Evolutionary conservation across 2,888 invertebrate genomes (phyloP).

Genomic region (Pheosia gnoma): DNA sequence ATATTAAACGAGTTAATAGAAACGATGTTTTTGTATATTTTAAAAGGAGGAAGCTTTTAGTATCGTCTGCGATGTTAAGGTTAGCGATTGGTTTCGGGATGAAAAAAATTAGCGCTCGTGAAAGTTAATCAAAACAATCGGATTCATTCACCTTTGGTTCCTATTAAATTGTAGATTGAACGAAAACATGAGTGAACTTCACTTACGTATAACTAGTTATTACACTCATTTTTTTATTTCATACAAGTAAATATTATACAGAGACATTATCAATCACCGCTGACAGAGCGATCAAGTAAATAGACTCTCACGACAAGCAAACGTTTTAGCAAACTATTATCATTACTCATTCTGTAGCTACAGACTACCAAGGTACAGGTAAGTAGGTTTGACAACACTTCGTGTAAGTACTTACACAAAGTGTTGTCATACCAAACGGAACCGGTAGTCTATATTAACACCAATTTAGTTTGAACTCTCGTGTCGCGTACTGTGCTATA

Average conservation of each 20-base stretch:
- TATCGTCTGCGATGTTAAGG: slow-evolving; percentile 22
- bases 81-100: slow-evolving; percentile 17
- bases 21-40: slow-evolving; percentile 30
- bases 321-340: slow-evolving; percentile 36
- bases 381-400: slow-evolving; percentile 44
- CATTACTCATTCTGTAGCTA: slow-evolving; percentile 27
- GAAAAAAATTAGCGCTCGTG: slow-evolving; percentile 15
- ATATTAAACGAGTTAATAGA: slow-evolving; percentile 15
- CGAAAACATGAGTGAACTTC: not conserved
- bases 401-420: slow-evolving; percentile 38
- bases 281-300: slow-evolving; percentile 1
- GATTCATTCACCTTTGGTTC: slow-evolving; percentile 16
- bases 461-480: slow-evolving; percentile 50
- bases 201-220: too few species aligned
- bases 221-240: too few species aligned
- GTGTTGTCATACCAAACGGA: slow-evolving; percentile 43
- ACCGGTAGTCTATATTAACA: slow-evolving; percentile 49
- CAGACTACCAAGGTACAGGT: not conserved
- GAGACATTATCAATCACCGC: not conserved
- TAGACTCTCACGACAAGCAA: slow-evolving; percentile 16
- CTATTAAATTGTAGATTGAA: slow-evolving; percentile 1
- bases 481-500: slow-evolving; percentile 42
- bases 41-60: slow-evolving; percentile 54
- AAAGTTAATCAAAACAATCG: slow-evolving; percentile 14
- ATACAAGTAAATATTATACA: too few species aligned